A percentile compares a stretch with the other conserved stretches of the same genome.
Conservation (phyloP, 2,888 invertebrate species). For the Apodemia hepburni region DNA sequence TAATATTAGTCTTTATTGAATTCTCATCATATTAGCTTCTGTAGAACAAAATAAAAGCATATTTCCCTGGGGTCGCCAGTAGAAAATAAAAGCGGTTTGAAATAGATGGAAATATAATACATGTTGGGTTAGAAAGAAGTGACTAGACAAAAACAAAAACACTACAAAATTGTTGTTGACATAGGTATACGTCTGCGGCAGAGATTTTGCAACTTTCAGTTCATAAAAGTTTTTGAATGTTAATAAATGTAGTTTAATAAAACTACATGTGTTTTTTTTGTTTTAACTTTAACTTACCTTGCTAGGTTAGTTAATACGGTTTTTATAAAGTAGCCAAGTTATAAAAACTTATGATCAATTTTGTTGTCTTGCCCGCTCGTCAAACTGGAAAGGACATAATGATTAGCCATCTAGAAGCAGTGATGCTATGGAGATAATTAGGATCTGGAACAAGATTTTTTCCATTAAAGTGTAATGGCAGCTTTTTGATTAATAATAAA, state of each 20-base stretch:
- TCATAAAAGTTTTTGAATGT: background rate
- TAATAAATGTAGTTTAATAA: background rate
- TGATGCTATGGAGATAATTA: too few species aligned
- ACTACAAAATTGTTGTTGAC: background rate
- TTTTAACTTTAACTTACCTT: too few species aligned
- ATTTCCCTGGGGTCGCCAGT: background rate
- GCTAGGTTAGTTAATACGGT: too few species aligned
- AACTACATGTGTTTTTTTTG: too few species aligned
- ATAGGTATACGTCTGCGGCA: background rate
- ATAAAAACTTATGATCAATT: too few species aligned
- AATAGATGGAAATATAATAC: background rate
- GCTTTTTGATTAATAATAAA: too few species aligned
- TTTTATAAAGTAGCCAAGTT: too few species aligned
- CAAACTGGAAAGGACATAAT: too few species aligned
- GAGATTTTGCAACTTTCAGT: background rate
- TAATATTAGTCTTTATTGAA: conserved; percentile 4
- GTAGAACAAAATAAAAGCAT: background rate
- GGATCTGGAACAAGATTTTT: too few species aligned
- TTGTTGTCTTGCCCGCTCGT: too few species aligned
- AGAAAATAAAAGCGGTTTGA: background rate
- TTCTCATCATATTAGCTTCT: background rate
- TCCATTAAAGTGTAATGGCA: too few species aligned
- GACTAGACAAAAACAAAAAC: background rate
- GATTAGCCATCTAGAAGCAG: too few species aligned
- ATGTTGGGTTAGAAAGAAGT: background rate